Base-by-base conservation (phyloP, 1,140 invertebrate genomes). In the Elymnias hypermnestra region DNA sequence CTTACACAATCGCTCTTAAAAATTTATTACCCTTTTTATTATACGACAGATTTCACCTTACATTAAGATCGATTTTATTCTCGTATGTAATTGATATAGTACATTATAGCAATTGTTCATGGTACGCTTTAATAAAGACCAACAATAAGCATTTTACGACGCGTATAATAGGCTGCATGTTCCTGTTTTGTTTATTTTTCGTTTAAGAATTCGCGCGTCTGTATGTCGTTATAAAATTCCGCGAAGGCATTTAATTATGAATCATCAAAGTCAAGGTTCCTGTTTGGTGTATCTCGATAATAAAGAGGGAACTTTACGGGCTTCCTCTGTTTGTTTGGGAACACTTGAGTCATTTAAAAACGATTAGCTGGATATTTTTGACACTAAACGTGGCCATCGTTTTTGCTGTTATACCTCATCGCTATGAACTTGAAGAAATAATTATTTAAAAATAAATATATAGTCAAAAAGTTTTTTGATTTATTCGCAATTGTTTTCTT, bases 231-330 rank as follows among this genome's bases (percentile, higher is more conserved):
- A 29, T 6, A 6, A 12, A 29, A 29, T 29, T 29, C 26, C 9
- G 26, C 26, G 26, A 29, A 29, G 26, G 26, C 10, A 29, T 29
- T 29, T 29, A 29, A 29, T 29, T 29, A 29, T 29, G 26, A 29
- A 29, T 29, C 26, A 29, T 13, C 26, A 29, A 29, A 29, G 26
- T 29, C 26, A 29, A 29, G 26, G 26, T 29, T 29, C 26, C 26
- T 13, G 26, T 13, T 29, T 4, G 26, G 3, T 9, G 10, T 26
- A 26, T 29, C 9, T 9, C 9, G 6, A 12, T 10, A 9, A 29
- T 29, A 29, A 29, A 29, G 9, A 2, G 10, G 5, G 3, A 10
- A 29, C 13, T 12, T 29, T 29, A 29, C 13, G 3, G 3, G 13
- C 26, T 29, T 13, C 26, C 7, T 12, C 13, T 7, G 10, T 26